Evolutionary conservation across 2,113 vertebrate genomes (phyloP), one percentile per base, ranked within the genome.

Genomic region (Cheirogaleus medius): DNA sequence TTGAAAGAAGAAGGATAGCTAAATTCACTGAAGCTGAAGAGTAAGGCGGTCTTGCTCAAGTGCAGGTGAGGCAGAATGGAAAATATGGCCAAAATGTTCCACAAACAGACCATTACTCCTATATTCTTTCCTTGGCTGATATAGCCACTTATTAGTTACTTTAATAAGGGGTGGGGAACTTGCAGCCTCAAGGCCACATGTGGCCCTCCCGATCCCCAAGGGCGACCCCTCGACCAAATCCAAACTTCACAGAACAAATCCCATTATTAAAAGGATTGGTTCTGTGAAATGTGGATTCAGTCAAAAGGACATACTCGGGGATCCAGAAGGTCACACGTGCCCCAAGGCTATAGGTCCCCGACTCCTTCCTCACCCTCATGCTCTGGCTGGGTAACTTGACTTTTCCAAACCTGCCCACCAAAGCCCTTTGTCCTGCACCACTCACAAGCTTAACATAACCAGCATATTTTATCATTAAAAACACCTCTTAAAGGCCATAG

Each of bases 391-490:
- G 63, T 87, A 85, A n/a, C 68, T 14, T 81, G 25, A 82, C 42
- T 71, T 95, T 54, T 56, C 63, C 74, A 90, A 97, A 74, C 52
- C 58, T n/a, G 47, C 13, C n/a, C 47, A 54, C n/a, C 25, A 90
- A 90, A 34, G 18, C 29, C 60, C 78, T 92, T 85, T 64, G 52
- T 81, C 44, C 39, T 89, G 34, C 7, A 89, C 54, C 73, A 93
- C 32, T 42, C 49, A 81, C 39, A 76, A 96, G 32, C 14, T 73
- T 88, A 91, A 66, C 10, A 68, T 44, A 89, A 68, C 34, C 60
- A 63, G 21, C 6, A 66, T 23, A 49, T 58, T 96, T 96, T 83
- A 64, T 44, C 63, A 78, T 81, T 39, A 74, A 83, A 95, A 91
- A 80, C 49, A 78, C 42, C 39, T 54, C 42, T 25, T 82, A 94